A percentile compares a stretch with the other conserved stretches of the same genome.
These are phyloP conservation scores for Hemicrepidius hirtus DNA, from an alignment of 2,888 invertebrate species.

Conservation along the genomic window DNA sequence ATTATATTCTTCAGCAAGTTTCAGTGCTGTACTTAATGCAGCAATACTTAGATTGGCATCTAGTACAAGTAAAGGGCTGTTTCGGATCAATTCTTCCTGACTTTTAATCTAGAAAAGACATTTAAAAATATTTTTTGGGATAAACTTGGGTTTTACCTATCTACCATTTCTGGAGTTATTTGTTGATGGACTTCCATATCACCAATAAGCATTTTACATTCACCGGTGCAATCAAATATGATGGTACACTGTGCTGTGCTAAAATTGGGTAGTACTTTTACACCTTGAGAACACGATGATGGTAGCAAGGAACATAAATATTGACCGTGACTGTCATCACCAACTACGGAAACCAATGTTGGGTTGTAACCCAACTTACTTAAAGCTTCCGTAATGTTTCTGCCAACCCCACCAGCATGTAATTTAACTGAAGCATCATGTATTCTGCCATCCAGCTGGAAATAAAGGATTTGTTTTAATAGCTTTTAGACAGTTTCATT, in stretches of 20 bases:
- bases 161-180: conserved; percentile 81
- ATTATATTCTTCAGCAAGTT: conserved; percentile 76
- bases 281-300: conserved; percentile 62
- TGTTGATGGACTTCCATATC: conserved; percentile 87
- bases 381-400: conserved; percentile 93
- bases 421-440: conserved; percentile 79
- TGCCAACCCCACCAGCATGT: conserved; percentile 91
- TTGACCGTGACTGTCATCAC: conserved; percentile 78
- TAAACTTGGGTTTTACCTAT: too few relatives aligned
- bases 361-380: conserved; percentile 80
- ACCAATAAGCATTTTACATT: conserved; percentile 87
- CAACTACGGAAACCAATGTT: conserved; percentile 85
- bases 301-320: conserved; percentile 69
- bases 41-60: conserved; percentile 88
- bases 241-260: conserved; percentile 86
- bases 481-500: too few relatives aligned
- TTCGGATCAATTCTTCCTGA: conserved; percentile 76
- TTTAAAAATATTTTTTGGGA: conserved; percentile 5
- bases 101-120: conserved; percentile 78
- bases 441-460: conserved; percentile 86
- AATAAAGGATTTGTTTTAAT: not conserved
- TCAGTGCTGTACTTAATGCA: conserved; percentile 79
- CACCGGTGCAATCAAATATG: conserved; percentile 83
- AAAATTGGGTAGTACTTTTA: conserved; percentile 66
- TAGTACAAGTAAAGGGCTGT: conserved; percentile 84